A percentile compares a stretch with the other conserved stretches of the same genome.
These are phyloP conservation scores for Monochamus saltuarius DNA, from an alignment of 1,140 invertebrate species.

Conservation along the genomic window DNA sequence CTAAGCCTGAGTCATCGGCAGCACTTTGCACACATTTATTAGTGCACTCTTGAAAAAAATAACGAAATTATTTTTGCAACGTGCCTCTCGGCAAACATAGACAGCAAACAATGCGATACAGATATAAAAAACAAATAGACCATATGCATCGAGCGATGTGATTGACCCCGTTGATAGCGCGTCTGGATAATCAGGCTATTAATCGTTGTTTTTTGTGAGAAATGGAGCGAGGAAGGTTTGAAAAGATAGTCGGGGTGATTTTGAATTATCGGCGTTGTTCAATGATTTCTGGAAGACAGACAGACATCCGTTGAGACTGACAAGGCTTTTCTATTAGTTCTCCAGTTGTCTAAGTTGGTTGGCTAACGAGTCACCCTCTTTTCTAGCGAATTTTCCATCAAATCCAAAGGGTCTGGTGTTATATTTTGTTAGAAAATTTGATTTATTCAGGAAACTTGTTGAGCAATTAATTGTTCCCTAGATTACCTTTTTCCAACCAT, in stretches of 20 bases:
- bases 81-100: constrained; percentile 37
- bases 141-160: constrained; percentile 36
- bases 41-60: constrained; percentile 16
- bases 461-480: too few relatives aligned
- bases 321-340: constrained; percentile 4
- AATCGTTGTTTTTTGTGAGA: constrained; percentile 22
- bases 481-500: too few relatives aligned
- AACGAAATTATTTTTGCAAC: constrained; percentile 35
- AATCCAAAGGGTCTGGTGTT: too few relatives aligned
- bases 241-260: constrained; percentile 6
- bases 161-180: constrained; percentile 38
- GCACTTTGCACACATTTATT: not conserved
- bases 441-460: too few relatives aligned
- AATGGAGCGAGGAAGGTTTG: constrained; percentile 10
- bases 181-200: constrained; percentile 22
- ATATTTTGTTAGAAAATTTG: too few relatives aligned
- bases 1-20: not conserved
- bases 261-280: not conserved
- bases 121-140: constrained; percentile 46
- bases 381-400: too few relatives aligned
- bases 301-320: not conserved
- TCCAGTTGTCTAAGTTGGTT: constrained; percentile 22
- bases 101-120: constrained; percentile 40
- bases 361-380: too few relatives aligned
- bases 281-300: not conserved